A percentile compares a stretch with the other conserved stretches of the same genome.
Conservation (phyloP, 2,888 invertebrate species). For the Troides helena region DNA sequence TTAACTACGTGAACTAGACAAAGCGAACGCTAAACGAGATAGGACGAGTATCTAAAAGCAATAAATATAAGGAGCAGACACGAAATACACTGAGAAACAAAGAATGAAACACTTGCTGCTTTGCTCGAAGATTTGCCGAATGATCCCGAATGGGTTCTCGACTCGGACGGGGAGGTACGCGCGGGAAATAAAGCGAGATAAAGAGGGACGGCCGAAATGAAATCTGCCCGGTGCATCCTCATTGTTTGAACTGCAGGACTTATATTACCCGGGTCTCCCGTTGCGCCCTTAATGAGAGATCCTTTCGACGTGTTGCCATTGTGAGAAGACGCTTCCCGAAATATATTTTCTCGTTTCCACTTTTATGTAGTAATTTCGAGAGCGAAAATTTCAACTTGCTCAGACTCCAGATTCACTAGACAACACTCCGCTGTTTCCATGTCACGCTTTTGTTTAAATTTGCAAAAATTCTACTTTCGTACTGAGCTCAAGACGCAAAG, state of each 20-base stretch:
- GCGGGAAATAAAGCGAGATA: constrained; percentile 34
- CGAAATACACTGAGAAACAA: constrained; percentile 14
- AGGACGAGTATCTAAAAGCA: constrained; percentile 13
- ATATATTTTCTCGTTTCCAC: constrained; percentile 23
- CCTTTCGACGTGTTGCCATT: constrained; percentile 31
- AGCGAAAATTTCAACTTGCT: constrained; percentile 8
- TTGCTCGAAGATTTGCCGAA: constrained; percentile 11
- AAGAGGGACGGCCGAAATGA: constrained; percentile 39
- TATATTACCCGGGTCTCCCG: constrained; percentile 33
- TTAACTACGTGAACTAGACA: constrained; percentile 3
- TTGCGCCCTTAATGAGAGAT: constrained; percentile 43
- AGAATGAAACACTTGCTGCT: constrained; percentile 15
- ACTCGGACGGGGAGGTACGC: constrained; percentile 34
- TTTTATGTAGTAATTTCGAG: constrained; percentile 28
- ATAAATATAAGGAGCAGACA: constrained; percentile 15
- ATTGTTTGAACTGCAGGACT: constrained; percentile 40
- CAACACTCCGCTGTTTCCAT: not conserved
- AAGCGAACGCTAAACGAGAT: constrained; percentile 1
- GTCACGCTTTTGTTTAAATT: not conserved
- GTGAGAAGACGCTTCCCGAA: constrained; percentile 21
- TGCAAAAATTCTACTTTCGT: not conserved
- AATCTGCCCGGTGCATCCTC: constrained; percentile 37
- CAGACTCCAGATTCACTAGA: constrained; percentile 4
- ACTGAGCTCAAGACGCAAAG: not conserved
- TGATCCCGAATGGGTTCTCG: constrained; percentile 33